Conservation (phyloP, 2,888 invertebrate species). For the Drosophila lacicola region DNA sequence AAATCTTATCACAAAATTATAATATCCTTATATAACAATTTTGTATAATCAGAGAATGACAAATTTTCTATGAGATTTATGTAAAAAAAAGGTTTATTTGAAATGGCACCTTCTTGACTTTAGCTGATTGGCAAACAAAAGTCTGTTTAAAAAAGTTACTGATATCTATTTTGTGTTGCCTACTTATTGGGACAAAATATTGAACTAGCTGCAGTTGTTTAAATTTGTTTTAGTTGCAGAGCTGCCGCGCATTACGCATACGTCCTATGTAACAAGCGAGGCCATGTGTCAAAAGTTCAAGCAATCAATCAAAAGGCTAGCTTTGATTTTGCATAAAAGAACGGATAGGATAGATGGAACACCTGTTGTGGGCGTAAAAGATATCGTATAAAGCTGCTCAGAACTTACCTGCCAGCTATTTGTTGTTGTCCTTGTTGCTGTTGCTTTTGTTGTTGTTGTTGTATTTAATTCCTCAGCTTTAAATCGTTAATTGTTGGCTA, state of each 20-base stretch:
- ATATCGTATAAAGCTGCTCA: background rate
- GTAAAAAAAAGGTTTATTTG: no score
- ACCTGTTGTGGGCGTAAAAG: slow-evolving; percentile 40
- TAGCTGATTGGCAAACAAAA: background rate
- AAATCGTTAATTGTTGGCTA: slow-evolving; percentile 40
- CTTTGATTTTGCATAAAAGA: background rate
- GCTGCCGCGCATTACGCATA: slow-evolving; percentile 53
- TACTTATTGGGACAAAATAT: background rate
- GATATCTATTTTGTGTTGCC: background rate
- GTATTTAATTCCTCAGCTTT: slow-evolving; percentile 35
- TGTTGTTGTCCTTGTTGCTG: background rate
- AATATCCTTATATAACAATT: no score
- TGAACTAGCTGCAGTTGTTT: slow-evolving; percentile 1
- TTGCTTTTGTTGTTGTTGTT: slow-evolving; percentile 30
- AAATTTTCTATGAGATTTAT: no score
- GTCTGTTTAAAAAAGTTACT: background rate
- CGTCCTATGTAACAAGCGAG: slow-evolving; percentile 39
- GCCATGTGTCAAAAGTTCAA: slow-evolving; percentile 7
- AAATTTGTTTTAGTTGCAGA: slow-evolving; percentile 1
- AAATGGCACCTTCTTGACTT: background rate
- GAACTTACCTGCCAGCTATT: slow-evolving; percentile 25
- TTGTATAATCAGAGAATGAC: no score
- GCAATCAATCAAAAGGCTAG: slow-evolving; percentile 53
- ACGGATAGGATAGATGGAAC: slow-evolving; percentile 2
- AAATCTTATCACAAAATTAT: no score